Base-by-base conservation (phyloP, 2,797 vertebrate genomes). In the Steatocranus sp. region DNA sequence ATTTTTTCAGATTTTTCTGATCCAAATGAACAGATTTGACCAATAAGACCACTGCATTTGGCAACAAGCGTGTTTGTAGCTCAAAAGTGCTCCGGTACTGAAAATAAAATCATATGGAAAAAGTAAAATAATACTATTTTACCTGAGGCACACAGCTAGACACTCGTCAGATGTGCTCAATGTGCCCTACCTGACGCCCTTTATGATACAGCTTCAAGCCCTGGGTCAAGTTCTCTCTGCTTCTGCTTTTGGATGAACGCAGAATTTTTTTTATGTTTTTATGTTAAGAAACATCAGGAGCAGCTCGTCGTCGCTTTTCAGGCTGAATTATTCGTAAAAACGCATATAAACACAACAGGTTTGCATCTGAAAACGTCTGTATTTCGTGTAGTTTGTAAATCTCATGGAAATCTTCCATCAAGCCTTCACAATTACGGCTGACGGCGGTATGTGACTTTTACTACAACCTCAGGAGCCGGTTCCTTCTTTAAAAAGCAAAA, bases 221-320 rank as follows among this genome's bases (percentile, higher is more conserved):
- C 50, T 4, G 50, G 50, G 50, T 25, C 50, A 2, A 1, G 11
- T 12, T 51, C 11, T 25, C 50, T 51, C 50, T 51, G 56, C 30
- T 7, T 34, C 10, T 58, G 30, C 15, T 58, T 58, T 56, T 18
- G 15, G 54, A 34, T 3, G 10, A 58, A 58, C 56, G 0, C 6
- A 1, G 56, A 61, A 0, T 61, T 6, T 4, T 27, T 3, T n/a
- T 18, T 5, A 34, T 0, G 2, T n/a, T 12, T 61, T 61, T 34
- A 2, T 34, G 17, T 34, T 61, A 34, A 34, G 32, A 61, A 61
- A n/a, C 30, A 36, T 61, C 56, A 34, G 56, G 56, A 34, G 17
- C 5, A 27, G 51, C 51, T 27, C 1, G 23, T 14, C 1, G 23
- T 54, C 12, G 3, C 51, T 8, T 54, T 3, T 27, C 4, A 54